Evolutionary conservation across 2,797 vertebrate genomes (phyloP).

Genomic region (Falco columbarius): DNA sequence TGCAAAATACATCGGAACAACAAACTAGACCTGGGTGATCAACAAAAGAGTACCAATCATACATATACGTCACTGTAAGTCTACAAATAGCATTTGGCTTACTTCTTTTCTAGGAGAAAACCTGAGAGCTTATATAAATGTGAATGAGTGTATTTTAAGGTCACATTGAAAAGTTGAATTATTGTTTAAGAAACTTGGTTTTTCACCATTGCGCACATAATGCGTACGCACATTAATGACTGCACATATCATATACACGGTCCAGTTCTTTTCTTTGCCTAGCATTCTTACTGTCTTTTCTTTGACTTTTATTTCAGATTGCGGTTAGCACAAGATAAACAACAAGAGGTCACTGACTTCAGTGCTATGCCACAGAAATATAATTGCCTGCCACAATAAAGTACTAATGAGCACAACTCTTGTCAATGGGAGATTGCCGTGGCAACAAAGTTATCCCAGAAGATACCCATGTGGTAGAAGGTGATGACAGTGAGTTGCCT

Average conservation of each 20-base stretch:
- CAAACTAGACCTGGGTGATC: background rate
- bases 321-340: background rate
- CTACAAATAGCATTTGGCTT: background rate
- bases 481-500: background rate
- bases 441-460: conserved; percentile 7
- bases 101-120: background rate
- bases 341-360: conserved; percentile 7
- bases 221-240: background rate
- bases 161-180: background rate
- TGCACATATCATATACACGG: background rate
- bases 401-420: conserved; percentile 29
- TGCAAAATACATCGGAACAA: background rate
- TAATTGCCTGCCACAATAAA: conserved; percentile 37
- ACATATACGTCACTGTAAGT: background rate
- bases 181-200: background rate
- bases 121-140: background rate
- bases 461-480: background rate
- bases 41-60: background rate
- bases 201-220: background rate
- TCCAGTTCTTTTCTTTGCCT: background rate
- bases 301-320: background rate
- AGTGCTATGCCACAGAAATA: background rate
- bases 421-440: background rate
- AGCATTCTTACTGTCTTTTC: background rate
- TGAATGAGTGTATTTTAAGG: background rate